A percentile compares a stretch with the other conserved stretches of the same genome.
Conservation (phyloP, 2,888 invertebrate genomes). For the Cheilosia urbana region DNA sequence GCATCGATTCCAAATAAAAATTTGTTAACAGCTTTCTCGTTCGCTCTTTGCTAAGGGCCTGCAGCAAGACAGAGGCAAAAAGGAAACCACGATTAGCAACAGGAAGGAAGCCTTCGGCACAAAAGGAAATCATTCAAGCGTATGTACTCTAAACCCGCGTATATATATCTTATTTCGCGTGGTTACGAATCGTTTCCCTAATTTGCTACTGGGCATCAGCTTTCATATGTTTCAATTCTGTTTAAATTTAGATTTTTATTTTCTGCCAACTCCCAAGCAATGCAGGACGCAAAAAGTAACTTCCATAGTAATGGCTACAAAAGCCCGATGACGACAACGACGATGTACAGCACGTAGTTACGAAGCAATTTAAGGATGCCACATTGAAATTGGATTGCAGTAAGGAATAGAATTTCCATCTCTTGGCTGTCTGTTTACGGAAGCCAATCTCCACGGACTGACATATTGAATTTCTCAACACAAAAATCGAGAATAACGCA, state of each 20-base stretch:
- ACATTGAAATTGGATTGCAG: constrained; percentile 69
- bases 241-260: constrained; percentile 2
- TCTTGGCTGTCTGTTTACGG: constrained; percentile 59
- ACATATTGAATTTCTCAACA: constrained; percentile 66
- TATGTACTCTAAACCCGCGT: background rate
- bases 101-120: constrained; percentile 30
- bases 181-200: constrained; percentile 11
- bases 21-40: no score
- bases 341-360: constrained; percentile 55
- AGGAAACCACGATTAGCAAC: constrained; percentile 35
- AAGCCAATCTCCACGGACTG: constrained; percentile 52
- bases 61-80: background rate
- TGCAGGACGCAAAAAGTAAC: constrained; percentile 36
- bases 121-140: constrained; percentile 25
- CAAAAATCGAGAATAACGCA: constrained; percentile 44
- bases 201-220: constrained; percentile 36
- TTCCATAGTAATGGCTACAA: constrained; percentile 32
- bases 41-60: no score
- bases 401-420: constrained; percentile 63
- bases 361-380: constrained; percentile 59
- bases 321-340: constrained; percentile 31
- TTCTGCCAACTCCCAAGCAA: constrained; percentile 9
- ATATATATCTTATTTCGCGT: constrained; percentile 2
- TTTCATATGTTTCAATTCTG: background rate
- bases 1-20: no score